Percentiles rank a stretch among this genome's conserved stretches.
These are phyloP conservation scores for Tenthredo amoena DNA, from an alignment of 2,888 invertebrate genomes.

Conservation along the genomic window DNA sequence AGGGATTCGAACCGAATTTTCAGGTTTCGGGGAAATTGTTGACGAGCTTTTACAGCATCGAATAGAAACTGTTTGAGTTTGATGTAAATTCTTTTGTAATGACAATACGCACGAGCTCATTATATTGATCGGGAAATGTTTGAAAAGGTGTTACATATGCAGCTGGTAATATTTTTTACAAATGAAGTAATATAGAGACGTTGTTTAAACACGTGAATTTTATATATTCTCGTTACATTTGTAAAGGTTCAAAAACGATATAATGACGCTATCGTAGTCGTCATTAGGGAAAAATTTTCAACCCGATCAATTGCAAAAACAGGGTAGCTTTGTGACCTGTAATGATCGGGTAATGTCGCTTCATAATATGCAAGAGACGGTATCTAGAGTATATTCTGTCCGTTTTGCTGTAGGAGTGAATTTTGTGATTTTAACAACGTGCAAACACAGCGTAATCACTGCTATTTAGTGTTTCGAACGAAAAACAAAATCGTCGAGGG, in stretches of 20 bases:
- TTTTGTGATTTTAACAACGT: neutral
- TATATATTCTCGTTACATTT: neutral
- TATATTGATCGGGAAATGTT: neutral
- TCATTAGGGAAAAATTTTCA: slow-evolving; percentile 10
- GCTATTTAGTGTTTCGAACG: neutral
- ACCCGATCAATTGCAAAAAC: slow-evolving; percentile 13
- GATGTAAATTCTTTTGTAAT: neutral
- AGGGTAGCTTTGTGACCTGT: slow-evolving; percentile 14
- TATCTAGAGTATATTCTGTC: neutral
- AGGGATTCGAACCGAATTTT: neutral
- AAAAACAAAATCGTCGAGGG: neutral
- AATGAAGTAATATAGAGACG: neutral
- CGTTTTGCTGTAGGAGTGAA: neutral
- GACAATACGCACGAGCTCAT: neutral
- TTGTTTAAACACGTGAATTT: slow-evolving; percentile 5
- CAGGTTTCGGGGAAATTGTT: neutral
- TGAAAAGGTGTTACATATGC: neutral
- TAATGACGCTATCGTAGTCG: neutral
- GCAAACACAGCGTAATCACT: neutral
- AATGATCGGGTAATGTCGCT: neutral
- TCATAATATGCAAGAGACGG: neutral
- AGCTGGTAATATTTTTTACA: neutral
- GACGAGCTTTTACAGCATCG: neutral
- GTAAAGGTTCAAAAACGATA: neutral
- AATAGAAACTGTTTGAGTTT: neutral